phyloP scores from a whole-genome alignment of 1,140 invertebrate genomes.

The Drosophila busckii region DNA sequence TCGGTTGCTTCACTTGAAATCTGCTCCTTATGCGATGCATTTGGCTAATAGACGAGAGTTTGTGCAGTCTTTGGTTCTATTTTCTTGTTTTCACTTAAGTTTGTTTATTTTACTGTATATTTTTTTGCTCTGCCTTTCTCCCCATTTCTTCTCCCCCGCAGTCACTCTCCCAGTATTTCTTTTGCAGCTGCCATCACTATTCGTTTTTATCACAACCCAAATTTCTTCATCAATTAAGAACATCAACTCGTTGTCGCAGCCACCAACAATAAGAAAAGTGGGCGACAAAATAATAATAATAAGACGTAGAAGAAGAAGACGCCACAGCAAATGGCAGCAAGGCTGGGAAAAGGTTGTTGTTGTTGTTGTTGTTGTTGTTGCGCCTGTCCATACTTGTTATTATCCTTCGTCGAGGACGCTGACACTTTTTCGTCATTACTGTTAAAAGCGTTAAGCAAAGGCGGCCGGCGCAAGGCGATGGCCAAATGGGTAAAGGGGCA shows the following conservation, averaged over 20 bases:
- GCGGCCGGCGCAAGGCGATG: constrained; percentile 12
- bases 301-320: constrained; percentile 16
- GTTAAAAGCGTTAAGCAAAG: constrained; percentile 75
- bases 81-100: too few relatives aligned
- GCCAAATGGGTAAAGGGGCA: not conserved
- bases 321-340: constrained; percentile 23
- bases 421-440: constrained; percentile 78
- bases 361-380: constrained; percentile 10
- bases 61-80: too few relatives aligned
- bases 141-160: too few relatives aligned
- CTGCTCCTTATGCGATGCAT: too few relatives aligned
- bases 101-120: too few relatives aligned
- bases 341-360: constrained; percentile 26
- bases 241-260: constrained; percentile 64
- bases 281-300: constrained; percentile 5
- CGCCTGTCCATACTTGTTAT: constrained; percentile 75
- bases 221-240: constrained; percentile 76
- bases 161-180: too few relatives aligned
- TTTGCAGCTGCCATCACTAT: not conserved
- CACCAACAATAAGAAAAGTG: constrained; percentile 29
- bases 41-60: too few relatives aligned
- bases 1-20: too few relatives aligned
- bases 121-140: not conserved
- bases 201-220: constrained; percentile 60
- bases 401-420: constrained; percentile 75